Evolutionary conservation across 2,797 vertebrate genomes (phyloP).

Genomic region (Cirrhinus mrigala): DNA sequence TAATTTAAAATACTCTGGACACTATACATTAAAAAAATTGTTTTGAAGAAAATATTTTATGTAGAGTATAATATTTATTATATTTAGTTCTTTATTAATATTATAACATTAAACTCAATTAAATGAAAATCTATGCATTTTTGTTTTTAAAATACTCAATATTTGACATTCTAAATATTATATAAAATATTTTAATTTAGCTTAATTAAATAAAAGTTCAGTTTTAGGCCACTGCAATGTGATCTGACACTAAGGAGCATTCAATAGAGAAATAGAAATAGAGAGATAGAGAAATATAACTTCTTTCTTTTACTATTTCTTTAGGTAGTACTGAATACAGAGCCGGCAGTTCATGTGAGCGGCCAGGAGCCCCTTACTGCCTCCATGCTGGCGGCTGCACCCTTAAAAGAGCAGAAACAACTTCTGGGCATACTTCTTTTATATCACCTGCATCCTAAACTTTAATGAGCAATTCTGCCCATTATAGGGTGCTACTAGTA

Average conservation of each 20-base stretch:
- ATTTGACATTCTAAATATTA: no score
- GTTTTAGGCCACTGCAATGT: neutral
- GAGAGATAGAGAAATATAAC: neutral
- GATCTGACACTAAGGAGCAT: neutral
- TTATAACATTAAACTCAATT: no score
- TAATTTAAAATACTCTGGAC: no score
- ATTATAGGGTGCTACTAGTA: neutral
- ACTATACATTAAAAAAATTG: no score
- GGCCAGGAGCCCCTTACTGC: slow-evolving; percentile 88
- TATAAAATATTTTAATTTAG: no score
- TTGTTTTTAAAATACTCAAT: no score
- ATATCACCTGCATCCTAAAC: neutral
- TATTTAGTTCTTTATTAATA: no score
- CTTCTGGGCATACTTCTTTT: slow-evolving; percentile 44
- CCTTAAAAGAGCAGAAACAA: slow-evolving; percentile 93
- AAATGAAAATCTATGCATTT: no score
- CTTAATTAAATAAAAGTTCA: neutral
- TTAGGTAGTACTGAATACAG: slow-evolving; percentile 73
- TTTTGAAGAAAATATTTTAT: no score
- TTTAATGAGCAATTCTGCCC: neutral
- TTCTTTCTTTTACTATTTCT: neutral
- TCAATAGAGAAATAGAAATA: no score
- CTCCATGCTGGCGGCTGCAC: slow-evolving; percentile 90
- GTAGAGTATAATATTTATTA: no score
- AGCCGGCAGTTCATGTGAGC: slow-evolving; percentile 79